Evolutionary conservation across 2,797 vertebrate species (phyloP).

Genomic region (Tokudaia tokunoshimensis): DNA sequence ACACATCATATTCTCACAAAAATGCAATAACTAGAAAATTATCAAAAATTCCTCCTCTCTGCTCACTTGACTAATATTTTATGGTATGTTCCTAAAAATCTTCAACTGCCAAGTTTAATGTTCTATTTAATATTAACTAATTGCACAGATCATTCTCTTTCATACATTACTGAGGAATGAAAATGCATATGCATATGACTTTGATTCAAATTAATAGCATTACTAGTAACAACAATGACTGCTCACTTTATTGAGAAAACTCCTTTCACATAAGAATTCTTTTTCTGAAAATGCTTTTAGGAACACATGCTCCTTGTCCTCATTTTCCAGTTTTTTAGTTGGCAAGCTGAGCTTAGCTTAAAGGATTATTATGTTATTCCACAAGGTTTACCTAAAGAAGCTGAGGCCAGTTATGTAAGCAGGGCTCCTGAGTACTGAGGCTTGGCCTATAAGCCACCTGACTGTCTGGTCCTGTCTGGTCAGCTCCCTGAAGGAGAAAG

Average conservation of each 20-base stretch:
- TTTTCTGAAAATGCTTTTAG: neutral
- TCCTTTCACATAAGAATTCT: neutral
- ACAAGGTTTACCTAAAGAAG: neutral
- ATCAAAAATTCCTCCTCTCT: neutral
- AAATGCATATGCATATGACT: neutral
- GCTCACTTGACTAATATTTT: neutral
- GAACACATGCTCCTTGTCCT: neutral
- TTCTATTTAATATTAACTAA: neutral
- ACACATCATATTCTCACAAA: neutral
- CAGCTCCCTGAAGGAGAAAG: neutral
- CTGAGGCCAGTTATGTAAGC: neutral
- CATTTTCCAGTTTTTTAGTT: neutral
- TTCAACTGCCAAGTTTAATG: neutral
- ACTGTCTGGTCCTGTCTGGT: neutral
- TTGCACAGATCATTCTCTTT: neutral
- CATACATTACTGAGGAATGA: neutral
- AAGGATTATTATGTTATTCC: neutral
- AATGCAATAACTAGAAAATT: neutral
- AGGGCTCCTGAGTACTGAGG: neutral
- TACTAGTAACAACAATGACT: neutral
- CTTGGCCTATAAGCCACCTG: neutral
- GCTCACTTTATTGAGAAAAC: constrained; percentile 10
- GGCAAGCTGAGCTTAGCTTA: neutral
- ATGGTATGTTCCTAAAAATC: neutral
- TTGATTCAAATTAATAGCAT: neutral